Evolutionary conservation across 2,113 vertebrate species (phyloP), one percentile per base, ranked within the genome.

Genomic region (Psophia crepitans): DNA sequence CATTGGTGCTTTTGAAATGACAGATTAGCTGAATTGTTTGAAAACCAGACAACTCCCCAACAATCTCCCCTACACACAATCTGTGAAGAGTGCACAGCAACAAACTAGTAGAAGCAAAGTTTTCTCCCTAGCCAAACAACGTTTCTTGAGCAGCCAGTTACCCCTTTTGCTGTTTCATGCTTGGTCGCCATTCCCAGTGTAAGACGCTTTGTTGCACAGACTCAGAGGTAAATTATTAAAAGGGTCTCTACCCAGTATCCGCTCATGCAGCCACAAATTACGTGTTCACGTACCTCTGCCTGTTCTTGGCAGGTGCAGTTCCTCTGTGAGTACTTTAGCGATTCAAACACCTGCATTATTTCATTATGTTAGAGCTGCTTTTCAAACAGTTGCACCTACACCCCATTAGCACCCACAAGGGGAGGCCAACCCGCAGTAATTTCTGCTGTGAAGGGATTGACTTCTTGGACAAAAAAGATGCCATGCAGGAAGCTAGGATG

Each of bases 171-270:
- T 2, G 2, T 84, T 97, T 92, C 89, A 96, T 65, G 91, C 83
- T 96, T 74, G 61, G 77, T 69, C 71, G 74, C 95, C 89, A 43
- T 83, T 97, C 65, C 66, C 77, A 58, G 30, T 20, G 16, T 57
- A 89, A 91, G 74, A 73, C 32, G 79, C 44, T 91, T 60, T 26
- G 71, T 79, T 82, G 70, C 81, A 85, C 17, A 63, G 66, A 69
- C 63, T 87, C 66, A 63, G 48, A 68, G 54, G 95, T 97, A 93
- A 97, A 97, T 96, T 95, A 96, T 97, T 96, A 87, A 96, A 94
- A 91, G 69, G 26, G 26, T 76, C 74, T 91, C 48, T 85, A 90
- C 74, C 15, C 6, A 35, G 51, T 87, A 91, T 65, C 73, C 10
- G 0, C 69, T 84, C 65, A 28, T 37, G 77, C 84, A 91, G 39